phyloP scores from a whole-genome alignment of 2,797 vertebrate genomes.

The Loris lydekkerianus region DNA sequence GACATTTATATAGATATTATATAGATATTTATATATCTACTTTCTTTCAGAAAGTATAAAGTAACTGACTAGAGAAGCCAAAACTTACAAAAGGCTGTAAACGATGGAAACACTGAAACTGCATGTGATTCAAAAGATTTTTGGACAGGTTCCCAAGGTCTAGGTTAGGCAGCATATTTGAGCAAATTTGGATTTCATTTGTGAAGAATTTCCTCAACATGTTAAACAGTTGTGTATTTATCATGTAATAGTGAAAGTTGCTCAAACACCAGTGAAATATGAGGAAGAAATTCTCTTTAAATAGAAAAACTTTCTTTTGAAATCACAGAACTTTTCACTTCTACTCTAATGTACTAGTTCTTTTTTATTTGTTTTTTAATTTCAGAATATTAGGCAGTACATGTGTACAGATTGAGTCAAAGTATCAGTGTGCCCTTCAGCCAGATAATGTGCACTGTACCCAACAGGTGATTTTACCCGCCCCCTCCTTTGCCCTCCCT shows the following conservation, averaged over 20 bases:
- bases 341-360: too few relatives aligned
- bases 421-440: too few relatives aligned
- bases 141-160: background rate
- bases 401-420: too few relatives aligned
- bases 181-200: slow-evolving; percentile 64
- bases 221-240: slow-evolving; percentile 2
- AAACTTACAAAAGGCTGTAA: background rate
- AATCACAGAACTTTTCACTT: background rate
- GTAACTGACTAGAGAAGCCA: slow-evolving; percentile 30
- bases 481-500: too few relatives aligned
- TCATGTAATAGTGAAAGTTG: background rate
- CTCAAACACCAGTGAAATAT: background rate
- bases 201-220: slow-evolving; percentile 37
- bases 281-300: background rate
- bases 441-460: too few relatives aligned
- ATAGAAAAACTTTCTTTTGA: background rate
- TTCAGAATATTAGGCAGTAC: too few relatives aligned
- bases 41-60: slow-evolving; percentile 41
- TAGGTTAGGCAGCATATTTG: slow-evolving; percentile 10
- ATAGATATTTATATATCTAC: too few relatives aligned
- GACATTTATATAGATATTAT: too few relatives aligned
- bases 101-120: background rate
- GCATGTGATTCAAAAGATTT: slow-evolving; percentile 23
- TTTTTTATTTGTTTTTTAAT: background rate
- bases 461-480: too few relatives aligned